Evolutionary conservation across 2,888 invertebrate genomes (phyloP).

Genomic region (Dorcus hopei): DNA sequence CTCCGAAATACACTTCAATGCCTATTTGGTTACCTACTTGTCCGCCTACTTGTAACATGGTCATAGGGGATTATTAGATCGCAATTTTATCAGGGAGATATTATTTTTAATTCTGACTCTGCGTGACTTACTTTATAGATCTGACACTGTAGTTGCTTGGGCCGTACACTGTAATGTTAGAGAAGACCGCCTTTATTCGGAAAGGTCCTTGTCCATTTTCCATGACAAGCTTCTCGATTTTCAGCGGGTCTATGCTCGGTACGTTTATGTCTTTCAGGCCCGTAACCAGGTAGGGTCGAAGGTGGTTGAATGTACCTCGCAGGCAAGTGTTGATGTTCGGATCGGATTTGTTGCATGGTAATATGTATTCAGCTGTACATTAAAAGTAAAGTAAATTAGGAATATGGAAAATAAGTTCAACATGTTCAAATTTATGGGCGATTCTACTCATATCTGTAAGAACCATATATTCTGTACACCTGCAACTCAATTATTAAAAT

Average conservation of each 20-base stretch:
- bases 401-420: no score
- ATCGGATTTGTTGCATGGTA: conserved; percentile 66
- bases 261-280: conserved; percentile 71
- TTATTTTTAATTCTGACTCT: not conserved
- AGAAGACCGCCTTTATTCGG: conserved; percentile 68
- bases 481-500: no score
- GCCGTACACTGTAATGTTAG: conserved; percentile 72
- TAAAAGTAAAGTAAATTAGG: conserved; percentile 12
- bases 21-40: not conserved
- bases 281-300: conserved; percentile 65
- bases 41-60: no score
- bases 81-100: not conserved
- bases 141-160: conserved; percentile 71
- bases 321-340: conserved; percentile 66
- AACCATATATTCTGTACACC: no score
- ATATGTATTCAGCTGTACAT: conserved; percentile 68
- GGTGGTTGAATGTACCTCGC: conserved; percentile 67
- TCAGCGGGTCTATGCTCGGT: conserved; percentile 72
- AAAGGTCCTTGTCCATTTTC: conserved; percentile 77
- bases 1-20: no score
- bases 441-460: no score
- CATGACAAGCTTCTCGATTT: conserved; percentile 69
- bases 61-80: no score
- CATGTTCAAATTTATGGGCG: no score
- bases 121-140: conserved; percentile 59